These are phyloP conservation scores for Drosophila nannoptera DNA, from an alignment of 1,140 invertebrate genomes.

Conservation along the genomic window DNA sequence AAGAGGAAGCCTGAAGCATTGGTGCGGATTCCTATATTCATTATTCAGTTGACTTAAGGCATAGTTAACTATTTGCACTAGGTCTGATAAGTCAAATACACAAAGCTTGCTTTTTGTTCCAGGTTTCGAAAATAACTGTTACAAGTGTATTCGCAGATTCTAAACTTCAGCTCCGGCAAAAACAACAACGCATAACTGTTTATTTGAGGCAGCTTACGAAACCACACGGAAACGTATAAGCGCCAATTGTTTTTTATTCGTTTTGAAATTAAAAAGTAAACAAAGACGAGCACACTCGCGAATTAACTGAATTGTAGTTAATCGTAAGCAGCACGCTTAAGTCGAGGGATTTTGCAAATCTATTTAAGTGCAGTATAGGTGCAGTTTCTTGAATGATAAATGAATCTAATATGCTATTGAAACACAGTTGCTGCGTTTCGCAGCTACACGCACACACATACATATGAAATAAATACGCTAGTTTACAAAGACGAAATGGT, in stretches of 20 bases:
- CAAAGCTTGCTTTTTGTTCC: too few species aligned
- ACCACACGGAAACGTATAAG: constrained; percentile 13
- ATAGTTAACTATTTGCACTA: too few species aligned
- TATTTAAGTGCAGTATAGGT: constrained; percentile 3
- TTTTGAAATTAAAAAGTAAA: constrained; percentile 14
- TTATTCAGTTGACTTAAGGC: too few species aligned
- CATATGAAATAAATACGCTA: neutral
- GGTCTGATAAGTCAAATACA: too few species aligned
- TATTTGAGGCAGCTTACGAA: constrained; percentile 20
- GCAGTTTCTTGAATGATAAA: constrained; percentile 20
- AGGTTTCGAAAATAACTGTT: too few species aligned
- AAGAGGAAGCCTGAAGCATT: too few species aligned
- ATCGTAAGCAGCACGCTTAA: neutral
- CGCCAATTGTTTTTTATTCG: neutral
- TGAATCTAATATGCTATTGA: constrained; percentile 50
- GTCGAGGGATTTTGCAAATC: constrained; percentile 5
- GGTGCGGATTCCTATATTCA: too few species aligned
- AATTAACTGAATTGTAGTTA: constrained; percentile 19
- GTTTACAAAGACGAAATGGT: neutral
- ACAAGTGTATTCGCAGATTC: too few species aligned
- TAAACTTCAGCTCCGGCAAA: neutral
- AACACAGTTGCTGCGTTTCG: constrained; percentile 57
- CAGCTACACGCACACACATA: constrained; percentile 30
- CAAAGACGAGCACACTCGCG: constrained; percentile 18
- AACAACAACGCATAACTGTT: constrained; percentile 8